Evolutionary conservation across 1,140 invertebrate genomes (phyloP).

Genomic region (Physella acuta): DNA sequence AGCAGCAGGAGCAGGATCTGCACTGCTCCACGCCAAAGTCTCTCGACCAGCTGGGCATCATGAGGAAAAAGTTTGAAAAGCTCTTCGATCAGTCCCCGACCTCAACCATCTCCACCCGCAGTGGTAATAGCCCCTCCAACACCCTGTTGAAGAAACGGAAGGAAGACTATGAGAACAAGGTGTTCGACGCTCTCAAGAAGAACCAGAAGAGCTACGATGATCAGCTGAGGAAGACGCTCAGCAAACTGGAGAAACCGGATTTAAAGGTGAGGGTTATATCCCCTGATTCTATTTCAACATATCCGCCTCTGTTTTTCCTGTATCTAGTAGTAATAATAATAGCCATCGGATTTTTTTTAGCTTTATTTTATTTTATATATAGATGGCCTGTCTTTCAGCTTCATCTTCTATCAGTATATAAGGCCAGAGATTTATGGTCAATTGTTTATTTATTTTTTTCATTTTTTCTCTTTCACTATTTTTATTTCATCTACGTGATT

Average conservation of each 20-base stretch:
- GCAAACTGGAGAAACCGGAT: conserved; percentile 10
- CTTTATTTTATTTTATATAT: too few species aligned
- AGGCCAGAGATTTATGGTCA: too few species aligned
- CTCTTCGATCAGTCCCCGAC: conserved; percentile 2
- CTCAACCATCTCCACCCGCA: conserved; percentile 20
- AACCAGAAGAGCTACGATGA: conserved; percentile 1
- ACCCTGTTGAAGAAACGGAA: background rate
- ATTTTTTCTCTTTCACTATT: too few species aligned
- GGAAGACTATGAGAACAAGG: background rate
- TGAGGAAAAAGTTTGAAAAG: conserved; percentile 22
- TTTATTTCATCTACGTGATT: too few species aligned
- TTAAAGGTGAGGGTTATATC: conserved; percentile 9
- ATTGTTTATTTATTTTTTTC: too few species aligned
- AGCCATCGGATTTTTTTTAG: too few species aligned
- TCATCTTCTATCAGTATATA: too few species aligned
- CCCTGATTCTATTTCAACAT: too few species aligned
- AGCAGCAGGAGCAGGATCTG: conserved; percentile 22
- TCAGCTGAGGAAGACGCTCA: background rate
- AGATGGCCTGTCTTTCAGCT: too few species aligned
- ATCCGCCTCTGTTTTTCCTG: too few species aligned
- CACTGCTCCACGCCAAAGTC: background rate
- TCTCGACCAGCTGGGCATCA: conserved; percentile 2
- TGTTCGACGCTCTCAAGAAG: background rate
- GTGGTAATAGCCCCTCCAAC: conserved; percentile 10
- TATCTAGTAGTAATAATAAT: too few species aligned